Base-by-base conservation (phyloP, 2,113 vertebrate genomes). In the Tetraodon nigroviridis region DNA sequence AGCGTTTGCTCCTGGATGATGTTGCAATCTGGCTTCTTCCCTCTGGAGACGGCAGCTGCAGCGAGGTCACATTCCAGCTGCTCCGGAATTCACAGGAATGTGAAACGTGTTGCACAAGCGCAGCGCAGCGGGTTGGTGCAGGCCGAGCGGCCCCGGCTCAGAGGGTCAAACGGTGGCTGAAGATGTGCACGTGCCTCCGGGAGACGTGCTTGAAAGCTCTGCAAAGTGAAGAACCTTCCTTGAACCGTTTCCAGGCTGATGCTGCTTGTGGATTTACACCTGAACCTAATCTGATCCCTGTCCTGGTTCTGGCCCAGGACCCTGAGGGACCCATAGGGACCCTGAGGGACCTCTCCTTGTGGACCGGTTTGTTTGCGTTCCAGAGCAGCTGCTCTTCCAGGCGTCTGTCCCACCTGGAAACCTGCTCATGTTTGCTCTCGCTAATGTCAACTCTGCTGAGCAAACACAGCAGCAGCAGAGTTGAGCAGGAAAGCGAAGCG, bases 51-150 rank as follows among this genome's bases (percentile, higher is more conserved):
- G 8, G 6, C 29, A 17, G 19, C 19, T 24, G 0, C 51, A 11
- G 7, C 32, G 2, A 44, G 15, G 46, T 27, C 32, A 15, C 16
- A 32, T 52, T 16, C n/a, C 14, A 24, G 12, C n/a, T 15, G 19
- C 14, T 55, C 51, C 44, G 50, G 53, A 16, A 6, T 63, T 55
- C 14, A 64, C 20, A 55, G 21, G 21, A 52, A 61, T 46, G 21
- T 58, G n/a, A 53, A 52, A n/a, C 16, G 42, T 65, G 63, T 83
- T 84, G 66, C 76, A 72, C 75, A 78, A 84, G 64, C 64, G 41
- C 0, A 1, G 8, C 63, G 73, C 85, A 86, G 71, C 66, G 74
- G 71, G 58, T 86, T 84, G 66, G 6, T 32, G 69, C 57, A 40
- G 44, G 22, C 3, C 22, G 2, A 24, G 22, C 22, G 22, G 22